Evolutionary conservation across 64 coral and sea anemone genomes (phyloP).

Genomic region (Actinia equina): DNA sequence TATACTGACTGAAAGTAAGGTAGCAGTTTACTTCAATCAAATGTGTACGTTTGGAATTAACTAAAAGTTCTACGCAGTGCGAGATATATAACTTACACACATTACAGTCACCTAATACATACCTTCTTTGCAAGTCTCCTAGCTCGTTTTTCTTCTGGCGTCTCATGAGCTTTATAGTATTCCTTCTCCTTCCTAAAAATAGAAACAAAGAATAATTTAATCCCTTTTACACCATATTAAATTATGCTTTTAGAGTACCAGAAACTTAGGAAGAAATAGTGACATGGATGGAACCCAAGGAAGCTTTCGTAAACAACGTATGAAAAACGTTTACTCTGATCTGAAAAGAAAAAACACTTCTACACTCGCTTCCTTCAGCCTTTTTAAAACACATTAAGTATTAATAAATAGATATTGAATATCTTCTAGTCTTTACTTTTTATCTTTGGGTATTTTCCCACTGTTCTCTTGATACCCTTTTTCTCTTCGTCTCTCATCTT

Average conservation of each 20-base stretch:
- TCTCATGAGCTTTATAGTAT: conserved; percentile 77
- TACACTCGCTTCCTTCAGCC: neutral
- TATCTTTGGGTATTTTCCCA: neutral
- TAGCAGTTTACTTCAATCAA: too few relatives aligned
- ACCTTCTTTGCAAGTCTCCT: conserved; percentile 96
- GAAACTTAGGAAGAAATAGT: too few relatives aligned
- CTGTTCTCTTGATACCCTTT: neutral
- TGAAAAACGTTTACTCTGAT: neutral
- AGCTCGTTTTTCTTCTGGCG: conserved; percentile 92
- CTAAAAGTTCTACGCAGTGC: too few relatives aligned
- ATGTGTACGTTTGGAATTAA: too few relatives aligned
- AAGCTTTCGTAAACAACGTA: neutral
- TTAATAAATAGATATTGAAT: neutral
- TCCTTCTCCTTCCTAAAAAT: conserved; percentile 84
- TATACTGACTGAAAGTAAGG: too few relatives aligned
- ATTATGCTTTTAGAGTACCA: too few relatives aligned
- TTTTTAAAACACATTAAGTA: neutral
- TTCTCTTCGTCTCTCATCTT: neutral
- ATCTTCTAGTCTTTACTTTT: neutral
- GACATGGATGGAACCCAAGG: too few relatives aligned
- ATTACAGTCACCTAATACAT: too few relatives aligned
- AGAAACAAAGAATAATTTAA: neutral
- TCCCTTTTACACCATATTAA: too few relatives aligned
- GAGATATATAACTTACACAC: too few relatives aligned
- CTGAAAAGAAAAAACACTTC: neutral